Evolutionary conservation across 2,888 invertebrate species (phyloP), one percentile per base, ranked within the genome.

Genomic region (Troilus luridus): DNA sequence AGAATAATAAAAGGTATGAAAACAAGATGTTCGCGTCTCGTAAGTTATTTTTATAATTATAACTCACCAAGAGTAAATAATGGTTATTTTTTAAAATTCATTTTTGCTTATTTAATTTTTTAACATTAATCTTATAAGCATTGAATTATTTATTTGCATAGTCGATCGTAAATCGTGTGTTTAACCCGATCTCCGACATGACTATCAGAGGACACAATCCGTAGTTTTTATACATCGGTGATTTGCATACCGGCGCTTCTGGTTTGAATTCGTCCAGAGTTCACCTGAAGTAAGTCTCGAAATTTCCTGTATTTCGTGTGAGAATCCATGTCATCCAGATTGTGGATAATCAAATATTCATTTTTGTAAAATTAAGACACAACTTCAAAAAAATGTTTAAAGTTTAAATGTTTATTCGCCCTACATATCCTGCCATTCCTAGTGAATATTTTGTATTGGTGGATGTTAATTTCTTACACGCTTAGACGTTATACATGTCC

Each of bases 171-270:
- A 0, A 77, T 77, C 41, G 14, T 41, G 41, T 77, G 72, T 17
- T 77, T 41, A 72, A 72, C 27, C 17, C 72, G 6, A 27, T 27
- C 72, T 2, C 10, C 27, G 19, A 77, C 27, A 77, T 24, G 67
- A 67, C 67, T 67, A 67, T 24, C 67, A 67, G 67, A 1, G 14
- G 67, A 67, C 67, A 67, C 67, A 67, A 67, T 67, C 72, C 17
- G 27, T 77, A 19, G 72, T 77, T 77, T 77, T 77, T 77, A 77
- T 77, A 41, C 14, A 77, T 77, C 17, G 41, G 27, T 8, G 41
- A 77, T 77, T 77, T 77, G 72, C 72, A 77, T 77, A 77, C 72
- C 41, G 41, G 72, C 72, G 41, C 14, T 77, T 77, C 72, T 77
- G 72, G 72, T 77, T 77, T 77, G 17, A 77, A 77, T 77, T 77